Evolutionary conservation across 1,140 invertebrate genomes (phyloP), one percentile per base, ranked within the genome.

Genomic region (Pseudomyrmex concolor): DNA sequence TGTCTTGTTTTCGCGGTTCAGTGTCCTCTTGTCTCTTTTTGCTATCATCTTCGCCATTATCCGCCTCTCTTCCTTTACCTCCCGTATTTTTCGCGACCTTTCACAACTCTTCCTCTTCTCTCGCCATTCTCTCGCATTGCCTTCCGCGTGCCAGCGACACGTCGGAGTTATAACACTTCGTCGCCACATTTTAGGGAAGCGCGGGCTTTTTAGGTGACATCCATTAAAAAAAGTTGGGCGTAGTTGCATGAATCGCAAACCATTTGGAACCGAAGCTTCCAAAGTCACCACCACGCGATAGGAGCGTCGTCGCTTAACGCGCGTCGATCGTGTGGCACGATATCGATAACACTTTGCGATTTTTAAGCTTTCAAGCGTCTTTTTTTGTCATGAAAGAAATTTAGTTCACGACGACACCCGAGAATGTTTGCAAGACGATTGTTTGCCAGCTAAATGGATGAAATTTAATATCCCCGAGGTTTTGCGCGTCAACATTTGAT

Each of bases 161-260:
- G 73, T 64, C 63, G 19, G 62, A 64, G 82, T 83, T 67, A 85
- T 68, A 76, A 84, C 85, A 67, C 86, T 76, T 72, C 48, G 45
- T 2, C 50, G 70, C 45, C 17, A 17, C 83, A 70, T 89, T 89
- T 89, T 88, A 89, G 87, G 73, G 22, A 83, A 60, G 51, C 59
- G 62, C 63, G 43, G 34, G 63, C 80, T 84, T 89, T 89, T 88
- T 76, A 88, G 83, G 60, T 50, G 63, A 22, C n/a, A 50, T 86
- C 84, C 86, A 89, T 89, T 89, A 88, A 86, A 89, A 78, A 77
- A 78, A 17, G 34, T 5, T 5, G 43, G 50, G 34, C 68, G 63
- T 45, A 22, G 63, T 59, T 63, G 63, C 67, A 78, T 71, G 72
- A 87, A 76, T 84, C 34, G 64, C 43, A 13, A 43, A n/a, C 50